Conservation (phyloP, 2,113 vertebrate genomes). For the Aptenodytes forsteri region DNA sequence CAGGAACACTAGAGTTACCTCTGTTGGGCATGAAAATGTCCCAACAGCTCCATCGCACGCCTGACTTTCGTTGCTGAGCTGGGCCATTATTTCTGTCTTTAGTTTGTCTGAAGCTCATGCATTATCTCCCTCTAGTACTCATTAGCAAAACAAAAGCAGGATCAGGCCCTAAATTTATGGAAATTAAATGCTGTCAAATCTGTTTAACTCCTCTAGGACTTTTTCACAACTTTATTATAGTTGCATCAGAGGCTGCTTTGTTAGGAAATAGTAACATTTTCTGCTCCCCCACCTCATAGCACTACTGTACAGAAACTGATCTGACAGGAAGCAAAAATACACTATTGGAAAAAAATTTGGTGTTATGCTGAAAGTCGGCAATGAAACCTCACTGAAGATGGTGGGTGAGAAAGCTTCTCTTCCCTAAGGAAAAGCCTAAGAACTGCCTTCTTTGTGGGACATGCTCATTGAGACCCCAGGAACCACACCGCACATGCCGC, state of each 20-base stretch:
- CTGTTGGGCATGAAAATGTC: background rate
- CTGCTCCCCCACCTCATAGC: background rate
- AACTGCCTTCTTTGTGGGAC: background rate
- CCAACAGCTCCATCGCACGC: background rate
- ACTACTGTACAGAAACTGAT: conserved; percentile 1
- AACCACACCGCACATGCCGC: background rate
- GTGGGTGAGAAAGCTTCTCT: background rate
- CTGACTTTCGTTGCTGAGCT: background rate
- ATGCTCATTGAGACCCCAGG: background rate
- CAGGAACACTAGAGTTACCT: background rate
- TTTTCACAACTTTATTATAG: conserved; percentile 51
- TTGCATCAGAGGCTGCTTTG: conserved; percentile 60
- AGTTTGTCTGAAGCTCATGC: background rate
- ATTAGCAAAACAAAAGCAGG: conserved; percentile 34
- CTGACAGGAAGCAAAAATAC: conserved; percentile 51
- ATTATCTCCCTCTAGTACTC: conserved; percentile 23
- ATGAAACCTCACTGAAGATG: background rate
- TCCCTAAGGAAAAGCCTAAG: background rate
- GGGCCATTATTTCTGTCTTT: background rate
- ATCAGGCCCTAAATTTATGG: conserved; percentile 51
- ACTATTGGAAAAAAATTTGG: conserved; percentile 26
- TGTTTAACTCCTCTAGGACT: conserved; percentile 56
- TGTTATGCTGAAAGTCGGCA: conserved; percentile 12
- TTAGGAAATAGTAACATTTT: conserved; percentile 56
- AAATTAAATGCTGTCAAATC: conserved; percentile 48